phyloP scores from a whole-genome alignment of 2,888 invertebrate genomes.

The Philonicus albiceps region DNA sequence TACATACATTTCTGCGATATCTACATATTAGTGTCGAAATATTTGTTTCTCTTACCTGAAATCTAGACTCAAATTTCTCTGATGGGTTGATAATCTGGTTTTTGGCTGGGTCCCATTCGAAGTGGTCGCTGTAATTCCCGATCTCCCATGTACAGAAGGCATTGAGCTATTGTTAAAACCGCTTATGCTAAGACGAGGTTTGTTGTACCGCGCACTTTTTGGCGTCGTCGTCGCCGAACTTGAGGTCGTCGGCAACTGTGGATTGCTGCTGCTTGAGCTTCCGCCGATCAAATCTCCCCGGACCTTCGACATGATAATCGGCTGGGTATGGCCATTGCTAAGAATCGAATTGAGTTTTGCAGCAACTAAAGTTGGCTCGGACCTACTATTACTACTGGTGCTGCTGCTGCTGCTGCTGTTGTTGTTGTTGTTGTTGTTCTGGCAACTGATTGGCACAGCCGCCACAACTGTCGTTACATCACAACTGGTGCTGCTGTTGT shows the following conservation, averaged over 20 bases:
- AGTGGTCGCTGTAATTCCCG: constrained; percentile 51
- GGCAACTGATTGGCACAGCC: not conserved
- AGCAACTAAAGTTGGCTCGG: not conserved
- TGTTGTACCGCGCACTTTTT: constrained; percentile 59
- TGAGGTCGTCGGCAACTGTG: constrained; percentile 49
- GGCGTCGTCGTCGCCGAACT: constrained; percentile 61
- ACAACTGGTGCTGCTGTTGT: constrained; percentile 42
- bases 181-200: constrained; percentile 61
- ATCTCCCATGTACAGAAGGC: constrained; percentile 63
- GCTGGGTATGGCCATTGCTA: constrained; percentile 42
- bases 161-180: constrained; percentile 60
- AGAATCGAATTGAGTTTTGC: not conserved
- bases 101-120: constrained; percentile 55
- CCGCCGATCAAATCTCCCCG: not conserved
- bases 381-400: not conserved
- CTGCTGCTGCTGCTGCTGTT: not conserved
- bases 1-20: too few species aligned
- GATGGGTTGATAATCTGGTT: constrained; percentile 69
- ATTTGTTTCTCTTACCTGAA: constrained; percentile 71
- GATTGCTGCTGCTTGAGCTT: not conserved
- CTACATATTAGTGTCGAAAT: too few species aligned
- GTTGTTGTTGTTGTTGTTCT: not conserved
- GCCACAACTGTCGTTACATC: constrained; percentile 36
- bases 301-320: constrained; percentile 42
- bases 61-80: constrained; percentile 88